Percentiles rank a stretch among this genome's conserved stretches.
Conservation (phyloP, 2,888 invertebrate species). For the Sesamia inferens region DNA sequence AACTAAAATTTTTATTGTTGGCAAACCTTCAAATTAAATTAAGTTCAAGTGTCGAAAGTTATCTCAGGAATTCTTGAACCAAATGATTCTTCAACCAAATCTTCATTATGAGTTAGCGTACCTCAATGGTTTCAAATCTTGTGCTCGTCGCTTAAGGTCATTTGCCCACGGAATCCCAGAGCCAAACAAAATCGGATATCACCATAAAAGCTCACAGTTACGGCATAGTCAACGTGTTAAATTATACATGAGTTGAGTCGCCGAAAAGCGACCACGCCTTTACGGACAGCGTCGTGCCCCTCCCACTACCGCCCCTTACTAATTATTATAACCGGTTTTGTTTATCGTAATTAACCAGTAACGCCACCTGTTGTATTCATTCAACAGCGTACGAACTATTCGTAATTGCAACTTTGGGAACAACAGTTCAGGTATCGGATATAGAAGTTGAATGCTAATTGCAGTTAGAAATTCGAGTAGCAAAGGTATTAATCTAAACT, state of each 20-base stretch:
- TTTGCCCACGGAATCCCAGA: slow-evolving; percentile 46
- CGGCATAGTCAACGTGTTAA: slow-evolving; percentile 71
- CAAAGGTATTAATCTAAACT: slow-evolving; percentile 50
- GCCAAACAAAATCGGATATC: slow-evolving; percentile 57
- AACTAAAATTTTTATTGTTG: background rate
- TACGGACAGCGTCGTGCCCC: slow-evolving; percentile 71
- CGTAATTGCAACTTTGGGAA: slow-evolving; percentile 68
- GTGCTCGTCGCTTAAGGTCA: slow-evolving; percentile 10
- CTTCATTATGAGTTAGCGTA: no score
- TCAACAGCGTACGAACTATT: slow-evolving; percentile 67
- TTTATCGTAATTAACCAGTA: slow-evolving; percentile 85
- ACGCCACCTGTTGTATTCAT: slow-evolving; percentile 84
- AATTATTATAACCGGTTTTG: slow-evolving; percentile 89
- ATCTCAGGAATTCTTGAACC: no score
- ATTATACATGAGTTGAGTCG: slow-evolving; percentile 77
- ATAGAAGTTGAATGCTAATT: slow-evolving; percentile 61
- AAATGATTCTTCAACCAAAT: no score
- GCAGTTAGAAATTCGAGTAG: slow-evolving; percentile 48
- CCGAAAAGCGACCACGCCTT: slow-evolving; percentile 79
- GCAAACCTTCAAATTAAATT: background rate
- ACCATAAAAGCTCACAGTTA: slow-evolving; percentile 69
- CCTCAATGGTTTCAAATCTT: background rate
- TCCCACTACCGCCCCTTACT: slow-evolving; percentile 86
- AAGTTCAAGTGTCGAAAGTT: background rate
- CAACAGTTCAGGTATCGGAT: slow-evolving; percentile 62